Percentiles rank a stretch among this genome's conserved stretches.
Conservation (phyloP, 2,797 vertebrate species). For the Liparis tanakae region DNA sequence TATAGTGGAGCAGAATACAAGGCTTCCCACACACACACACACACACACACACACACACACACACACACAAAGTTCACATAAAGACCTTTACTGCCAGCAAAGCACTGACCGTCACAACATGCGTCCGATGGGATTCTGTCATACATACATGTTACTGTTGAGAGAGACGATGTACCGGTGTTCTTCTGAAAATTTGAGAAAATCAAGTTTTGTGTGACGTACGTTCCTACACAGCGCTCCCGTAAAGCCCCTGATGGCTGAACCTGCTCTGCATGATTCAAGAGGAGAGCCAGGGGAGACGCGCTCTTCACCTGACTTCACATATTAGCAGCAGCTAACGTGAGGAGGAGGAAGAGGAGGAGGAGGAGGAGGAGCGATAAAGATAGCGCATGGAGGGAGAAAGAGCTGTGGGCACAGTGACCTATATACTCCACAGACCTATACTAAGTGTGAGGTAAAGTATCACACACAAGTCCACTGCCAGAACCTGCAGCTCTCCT, state of each 20-base stretch:
- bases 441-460: constrained; percentile 36
- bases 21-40: too few relatives aligned
- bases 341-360: too few relatives aligned
- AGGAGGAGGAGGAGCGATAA: constrained; percentile 37
- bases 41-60: too few relatives aligned
- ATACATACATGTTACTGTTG: too few relatives aligned
- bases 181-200: too few relatives aligned
- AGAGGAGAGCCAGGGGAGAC: constrained; percentile 59
- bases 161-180: too few relatives aligned
- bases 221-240: constrained; percentile 15
- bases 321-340: constrained; percentile 62
- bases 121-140: too few relatives aligned
- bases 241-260: constrained; percentile 66
- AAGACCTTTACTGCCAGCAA: too few relatives aligned
- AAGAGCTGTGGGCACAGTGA: constrained; percentile 72
- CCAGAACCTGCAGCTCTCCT: constrained; percentile 51
- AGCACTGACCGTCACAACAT: too few relatives aligned
- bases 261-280: constrained; percentile 75
- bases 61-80: too few relatives aligned
- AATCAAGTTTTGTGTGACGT: too few relatives aligned
- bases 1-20: constrained; percentile 35
- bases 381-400: constrained; percentile 25
- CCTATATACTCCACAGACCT: constrained; percentile 68
- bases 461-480: constrained; percentile 28
- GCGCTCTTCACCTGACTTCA: constrained; percentile 72